Evolutionary conservation across 2,888 invertebrate genomes (phyloP), one percentile per base, ranked within the genome.

Genomic region (Coleophora flavipennella): DNA sequence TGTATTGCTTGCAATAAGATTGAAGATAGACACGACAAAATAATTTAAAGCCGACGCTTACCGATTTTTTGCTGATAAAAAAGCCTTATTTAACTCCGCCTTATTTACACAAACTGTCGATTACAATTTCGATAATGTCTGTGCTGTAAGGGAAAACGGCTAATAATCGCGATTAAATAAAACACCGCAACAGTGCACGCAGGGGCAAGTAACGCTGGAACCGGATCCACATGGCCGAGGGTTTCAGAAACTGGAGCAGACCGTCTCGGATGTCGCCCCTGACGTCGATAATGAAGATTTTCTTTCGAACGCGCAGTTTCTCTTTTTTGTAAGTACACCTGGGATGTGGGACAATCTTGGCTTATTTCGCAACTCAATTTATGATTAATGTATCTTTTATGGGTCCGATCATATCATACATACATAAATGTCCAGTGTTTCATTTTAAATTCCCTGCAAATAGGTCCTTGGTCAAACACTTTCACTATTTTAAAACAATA

Each of bases 211-310:
- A 75, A 8, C 67, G 10, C 27, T 9, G 27, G 62, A 79, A 80
- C 81, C 81, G 81, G 83, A 79, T 81, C 66, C 73, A 66, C 73
- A 71, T 67, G 67, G 66, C 75, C 78, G 77, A 71, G 69, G 69
- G 68, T 68, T 69, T 70, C 73, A 69, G 80, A 76, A 83, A 84
- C 80, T 83, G 79, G 83, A 83, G 81, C 83, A 79, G 60, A 54
- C 68, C 67, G 71, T 66, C 76, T 83, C 79, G 73, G 74, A 76
- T 83, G 69, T 79, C 80, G 79, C 74, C 78, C 81, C 79, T 77
- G 76, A 72, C 60, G 72, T 70, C 73, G 75, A 77, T 78, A 75
- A 75, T 80, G n/a, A 80, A 75, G 72, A 76, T 80, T 81, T 81
- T 81, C 76, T 75, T 80, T 75, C 66, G 65, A 67, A 61, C 69